Conservation (phyloP, 2,888 invertebrate genomes). For the Carabus problematicus region DNA sequence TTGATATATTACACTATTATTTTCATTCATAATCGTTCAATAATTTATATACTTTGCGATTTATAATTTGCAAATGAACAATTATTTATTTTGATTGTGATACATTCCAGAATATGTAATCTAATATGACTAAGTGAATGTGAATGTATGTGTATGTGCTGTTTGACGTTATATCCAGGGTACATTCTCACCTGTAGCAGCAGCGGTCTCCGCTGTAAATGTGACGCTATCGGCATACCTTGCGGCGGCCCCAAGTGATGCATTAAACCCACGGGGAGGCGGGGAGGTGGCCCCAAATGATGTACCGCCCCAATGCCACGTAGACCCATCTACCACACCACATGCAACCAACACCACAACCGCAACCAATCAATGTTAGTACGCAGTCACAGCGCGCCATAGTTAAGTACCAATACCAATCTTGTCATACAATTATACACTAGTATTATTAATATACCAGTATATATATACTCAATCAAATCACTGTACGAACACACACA, state of each 20-base stretch:
- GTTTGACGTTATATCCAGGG: background rate
- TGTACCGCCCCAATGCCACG: constrained; percentile 58
- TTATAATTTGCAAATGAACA: no score
- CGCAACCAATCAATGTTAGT: constrained; percentile 56
- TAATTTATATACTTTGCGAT: no score
- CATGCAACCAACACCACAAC: constrained; percentile 62
- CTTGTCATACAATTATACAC: background rate
- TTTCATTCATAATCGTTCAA: no score
- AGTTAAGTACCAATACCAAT: constrained; percentile 1
- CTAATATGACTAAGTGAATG: constrained; percentile 1
- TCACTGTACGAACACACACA: no score
- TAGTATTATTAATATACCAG: no score
- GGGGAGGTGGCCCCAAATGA: constrained; percentile 54
- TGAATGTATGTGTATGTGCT: constrained; percentile 5
- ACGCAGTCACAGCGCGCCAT: constrained; percentile 21
- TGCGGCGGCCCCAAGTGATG: constrained; percentile 61
- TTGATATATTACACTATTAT: no score
- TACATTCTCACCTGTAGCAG: constrained; percentile 80
- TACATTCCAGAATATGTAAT: no score
- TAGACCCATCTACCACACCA: constrained; percentile 61
- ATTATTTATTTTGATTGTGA: no score
- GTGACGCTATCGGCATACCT: constrained; percentile 57
- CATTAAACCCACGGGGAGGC: constrained; percentile 58
- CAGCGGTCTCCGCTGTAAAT: constrained; percentile 72
- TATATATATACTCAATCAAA: no score